Conservation (phyloP, 2,113 vertebrate species). For the Catharus fuscescens region DNA sequence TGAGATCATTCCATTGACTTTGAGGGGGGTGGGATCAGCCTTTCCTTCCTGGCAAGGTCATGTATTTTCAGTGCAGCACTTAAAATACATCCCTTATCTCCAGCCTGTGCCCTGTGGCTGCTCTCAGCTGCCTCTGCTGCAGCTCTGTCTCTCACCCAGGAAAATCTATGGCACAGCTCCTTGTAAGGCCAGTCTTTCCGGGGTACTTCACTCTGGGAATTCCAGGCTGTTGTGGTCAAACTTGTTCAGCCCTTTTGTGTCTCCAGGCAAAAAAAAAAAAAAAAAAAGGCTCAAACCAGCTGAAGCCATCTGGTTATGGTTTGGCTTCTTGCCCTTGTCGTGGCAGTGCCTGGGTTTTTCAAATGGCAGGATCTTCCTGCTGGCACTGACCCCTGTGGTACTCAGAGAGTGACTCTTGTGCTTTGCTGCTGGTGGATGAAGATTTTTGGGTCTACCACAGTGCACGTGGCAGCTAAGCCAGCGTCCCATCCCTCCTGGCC, state of each 20-base stretch:
- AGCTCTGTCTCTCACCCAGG: background rate
- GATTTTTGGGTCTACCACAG: background rate
- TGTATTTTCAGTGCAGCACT: slow-evolving; percentile 1
- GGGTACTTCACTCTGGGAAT: background rate
- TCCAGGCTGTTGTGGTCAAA: background rate
- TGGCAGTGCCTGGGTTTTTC: background rate
- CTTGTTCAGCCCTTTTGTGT: background rate
- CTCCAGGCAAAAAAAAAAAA: background rate
- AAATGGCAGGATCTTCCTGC: background rate
- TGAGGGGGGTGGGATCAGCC: background rate
- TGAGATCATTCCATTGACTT: background rate
- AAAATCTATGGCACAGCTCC: background rate
- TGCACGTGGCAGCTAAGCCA: accelerated
- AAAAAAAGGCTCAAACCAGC: background rate
- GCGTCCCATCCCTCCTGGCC: background rate
- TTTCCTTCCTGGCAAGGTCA: background rate
- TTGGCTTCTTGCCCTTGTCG: background rate
- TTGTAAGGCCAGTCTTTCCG: background rate
- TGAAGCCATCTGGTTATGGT: background rate
- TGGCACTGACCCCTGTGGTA: background rate
- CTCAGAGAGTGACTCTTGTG: background rate
- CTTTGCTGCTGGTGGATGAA: background rate
- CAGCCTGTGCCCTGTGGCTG: background rate
- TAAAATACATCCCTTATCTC: slow-evolving; percentile 5
- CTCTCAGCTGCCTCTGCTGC: background rate